A percentile compares a stretch with the other conserved stretches of the same genome.
Evolutionary conservation across 53 echinoderm and acorn worm species (phyloP).

Genomic region (Glandiceps talaboti): DNA sequence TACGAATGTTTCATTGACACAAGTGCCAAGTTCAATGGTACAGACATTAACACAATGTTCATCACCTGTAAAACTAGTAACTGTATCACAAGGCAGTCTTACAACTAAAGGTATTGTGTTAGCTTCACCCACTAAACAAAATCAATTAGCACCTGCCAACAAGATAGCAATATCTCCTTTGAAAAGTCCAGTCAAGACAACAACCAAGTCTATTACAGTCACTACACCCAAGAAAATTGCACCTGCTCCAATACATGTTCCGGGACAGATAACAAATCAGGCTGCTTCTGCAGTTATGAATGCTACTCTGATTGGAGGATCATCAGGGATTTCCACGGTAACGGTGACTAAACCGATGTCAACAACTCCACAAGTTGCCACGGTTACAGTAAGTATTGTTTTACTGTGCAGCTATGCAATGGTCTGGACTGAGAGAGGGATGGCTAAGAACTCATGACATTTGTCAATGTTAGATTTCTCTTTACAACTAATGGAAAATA

Average conservation of each 20-base stretch:
- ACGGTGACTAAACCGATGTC: constrained; percentile 34
- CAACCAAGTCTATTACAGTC: constrained; percentile 5
- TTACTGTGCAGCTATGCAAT: too few species aligned
- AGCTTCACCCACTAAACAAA: constrained; percentile 50
- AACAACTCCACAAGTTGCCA: constrained; percentile 12
- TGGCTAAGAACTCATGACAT: too few species aligned
- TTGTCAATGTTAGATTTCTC: too few species aligned
- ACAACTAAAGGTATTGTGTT: constrained; percentile 49
- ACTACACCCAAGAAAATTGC: constrained; percentile 81
- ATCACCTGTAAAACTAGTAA: constrained; percentile 76
- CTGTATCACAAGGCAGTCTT: constrained; percentile 57
- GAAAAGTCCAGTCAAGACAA: constrained; percentile 50
- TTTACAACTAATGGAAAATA: too few species aligned
- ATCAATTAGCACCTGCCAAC: constrained; percentile 6
- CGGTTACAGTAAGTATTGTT: constrained; percentile 34
- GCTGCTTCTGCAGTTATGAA: constrained; percentile 24
- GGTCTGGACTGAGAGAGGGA: too few species aligned
- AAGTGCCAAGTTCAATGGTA: background rate
- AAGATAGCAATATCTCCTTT: constrained; percentile 54
- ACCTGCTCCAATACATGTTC: constrained; percentile 17
- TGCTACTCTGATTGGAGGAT: constrained; percentile 11
- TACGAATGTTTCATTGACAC: background rate
- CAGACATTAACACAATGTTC: constrained; percentile 27
- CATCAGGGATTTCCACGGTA: constrained; percentile 28
- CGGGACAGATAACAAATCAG: background rate